These are phyloP conservation scores for Cephus spinipes DNA, from an alignment of 2,888 invertebrate species.

Conservation along the genomic window DNA sequence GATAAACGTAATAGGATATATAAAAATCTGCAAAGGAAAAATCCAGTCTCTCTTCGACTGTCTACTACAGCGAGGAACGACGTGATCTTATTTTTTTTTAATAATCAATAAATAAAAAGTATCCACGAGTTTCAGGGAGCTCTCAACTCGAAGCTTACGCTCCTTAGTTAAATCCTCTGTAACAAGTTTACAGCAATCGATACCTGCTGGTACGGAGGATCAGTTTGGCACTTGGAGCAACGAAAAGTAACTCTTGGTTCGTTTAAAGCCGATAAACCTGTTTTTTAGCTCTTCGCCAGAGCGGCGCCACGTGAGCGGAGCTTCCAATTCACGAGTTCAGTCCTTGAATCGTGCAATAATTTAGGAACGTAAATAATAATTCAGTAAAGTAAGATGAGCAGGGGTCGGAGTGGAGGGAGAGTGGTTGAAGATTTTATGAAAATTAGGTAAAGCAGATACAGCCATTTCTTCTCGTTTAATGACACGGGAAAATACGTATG, in stretches of 20 bases:
- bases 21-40: neutral
- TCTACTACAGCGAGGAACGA: neutral
- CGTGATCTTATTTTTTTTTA: neutral
- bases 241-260: neutral
- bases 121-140: neutral
- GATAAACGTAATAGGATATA: neutral
- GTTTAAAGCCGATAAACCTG: neutral
- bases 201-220: neutral
- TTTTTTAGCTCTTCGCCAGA: neutral
- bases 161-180: neutral
- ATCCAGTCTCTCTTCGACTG: neutral
- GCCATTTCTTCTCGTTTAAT: conserved; percentile 12
- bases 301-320: neutral
- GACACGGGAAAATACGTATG: conserved; percentile 5
- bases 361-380: neutral
- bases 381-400: neutral
- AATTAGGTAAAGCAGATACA: conserved; percentile 1
- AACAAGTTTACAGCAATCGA: neutral
- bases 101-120: neutral
- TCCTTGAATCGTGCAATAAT: neutral
- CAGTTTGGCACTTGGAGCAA: neutral
- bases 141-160: neutral
- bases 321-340: neutral
- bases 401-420: too few relatives aligned
- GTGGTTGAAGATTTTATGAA: neutral